These are phyloP conservation scores for Folsomia manolachei DNA, from an alignment of 2,888 invertebrate species.

Conservation along the genomic window DNA sequence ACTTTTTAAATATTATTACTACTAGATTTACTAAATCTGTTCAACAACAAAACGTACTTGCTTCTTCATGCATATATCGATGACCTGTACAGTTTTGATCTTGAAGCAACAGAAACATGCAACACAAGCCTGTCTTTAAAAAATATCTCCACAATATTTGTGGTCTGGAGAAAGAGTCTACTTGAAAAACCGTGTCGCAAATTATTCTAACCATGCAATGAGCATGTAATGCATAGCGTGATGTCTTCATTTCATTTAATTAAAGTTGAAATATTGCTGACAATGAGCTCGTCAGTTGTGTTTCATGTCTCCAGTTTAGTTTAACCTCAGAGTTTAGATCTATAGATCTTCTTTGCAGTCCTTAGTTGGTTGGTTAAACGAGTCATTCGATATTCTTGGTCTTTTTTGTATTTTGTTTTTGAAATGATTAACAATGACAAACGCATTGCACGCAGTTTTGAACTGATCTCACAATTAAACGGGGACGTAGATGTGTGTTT, in stretches of 20 bases:
- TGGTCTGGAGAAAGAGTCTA: not conserved
- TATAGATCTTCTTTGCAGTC: not conserved
- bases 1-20: no score
- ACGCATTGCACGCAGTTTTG: not conserved
- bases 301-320: not conserved
- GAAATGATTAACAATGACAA: not conserved
- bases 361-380: no score
- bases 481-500: not conserved
- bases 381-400: not conserved
- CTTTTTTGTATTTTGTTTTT: not conserved
- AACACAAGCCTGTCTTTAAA: no score
- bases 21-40: no score
- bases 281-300: constrained; percentile 7
- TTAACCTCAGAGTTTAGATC: no score
- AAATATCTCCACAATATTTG: no score
- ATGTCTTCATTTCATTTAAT: constrained; percentile 15
- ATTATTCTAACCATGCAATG: not conserved
- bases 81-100: no score
- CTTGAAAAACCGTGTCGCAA: constrained; percentile 3
- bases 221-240: constrained; percentile 4
- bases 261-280: constrained; percentile 19
- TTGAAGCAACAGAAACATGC: not conserved
- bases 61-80: no score
- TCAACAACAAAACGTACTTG: no score
- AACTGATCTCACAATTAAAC: not conserved